Conservation (phyloP, 64 coral and sea anemone species). For the Montipora foliosa region DNA sequence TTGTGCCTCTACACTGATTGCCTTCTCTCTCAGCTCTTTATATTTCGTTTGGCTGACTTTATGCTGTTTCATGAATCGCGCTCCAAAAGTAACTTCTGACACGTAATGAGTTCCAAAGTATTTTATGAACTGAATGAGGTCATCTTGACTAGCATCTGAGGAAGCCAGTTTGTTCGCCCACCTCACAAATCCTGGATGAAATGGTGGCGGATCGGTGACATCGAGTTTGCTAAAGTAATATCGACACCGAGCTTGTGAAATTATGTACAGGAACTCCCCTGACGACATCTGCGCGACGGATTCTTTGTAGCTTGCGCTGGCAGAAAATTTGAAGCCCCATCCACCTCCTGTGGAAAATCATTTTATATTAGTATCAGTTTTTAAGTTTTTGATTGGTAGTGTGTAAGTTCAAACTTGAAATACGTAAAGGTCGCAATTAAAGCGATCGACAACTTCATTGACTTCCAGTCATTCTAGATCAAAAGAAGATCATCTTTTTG, state of each 20-base stretch:
- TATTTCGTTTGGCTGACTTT: constrained; percentile 46
- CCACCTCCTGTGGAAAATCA: constrained; percentile 30
- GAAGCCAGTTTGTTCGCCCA: constrained; percentile 20
- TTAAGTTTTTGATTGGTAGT: not conserved
- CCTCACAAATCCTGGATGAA: constrained; percentile 56
- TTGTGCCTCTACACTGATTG: constrained; percentile 56
- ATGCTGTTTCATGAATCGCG: constrained; percentile 54
- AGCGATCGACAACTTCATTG: not conserved
- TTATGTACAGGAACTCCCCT: constrained; percentile 55
- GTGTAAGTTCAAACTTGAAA: not conserved
- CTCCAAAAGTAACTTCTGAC: constrained; percentile 52
- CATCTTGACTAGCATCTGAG: not conserved
- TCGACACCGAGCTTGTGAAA: constrained; percentile 38
- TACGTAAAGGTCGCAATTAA: not conserved
- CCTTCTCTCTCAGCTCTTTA: not conserved
- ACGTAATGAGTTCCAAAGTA: constrained; percentile 68
- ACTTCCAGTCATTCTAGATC: not conserved
- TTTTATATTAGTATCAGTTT: not conserved
- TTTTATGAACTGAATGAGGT: constrained; percentile 41
- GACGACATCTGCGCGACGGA: constrained; percentile 24
- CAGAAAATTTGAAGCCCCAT: constrained; percentile 66
- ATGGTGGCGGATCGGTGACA: constrained; percentile 20
- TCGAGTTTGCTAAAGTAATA: constrained; percentile 66
- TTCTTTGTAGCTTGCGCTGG: constrained; percentile 62
- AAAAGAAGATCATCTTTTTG: no score